Conservation (phyloP, 2,797 vertebrate genomes). For the Sebastes cheni region DNA sequence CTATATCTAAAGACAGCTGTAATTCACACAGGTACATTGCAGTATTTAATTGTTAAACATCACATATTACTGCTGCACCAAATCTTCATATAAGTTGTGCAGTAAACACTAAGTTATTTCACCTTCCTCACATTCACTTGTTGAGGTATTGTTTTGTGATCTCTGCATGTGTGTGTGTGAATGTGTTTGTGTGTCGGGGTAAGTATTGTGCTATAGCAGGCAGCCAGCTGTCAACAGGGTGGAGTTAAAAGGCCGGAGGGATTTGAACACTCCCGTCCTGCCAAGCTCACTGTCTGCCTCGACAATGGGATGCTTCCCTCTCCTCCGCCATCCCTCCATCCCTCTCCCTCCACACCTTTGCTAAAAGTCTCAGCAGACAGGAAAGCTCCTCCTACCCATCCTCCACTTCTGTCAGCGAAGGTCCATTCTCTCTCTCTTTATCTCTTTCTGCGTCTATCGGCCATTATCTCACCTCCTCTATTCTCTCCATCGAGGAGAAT, state of each 20-base stretch:
- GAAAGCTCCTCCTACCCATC: constrained; percentile 58
- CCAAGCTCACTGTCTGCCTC: constrained; percentile 76
- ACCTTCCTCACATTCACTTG: constrained; percentile 25
- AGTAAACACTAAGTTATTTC: constrained; percentile 33
- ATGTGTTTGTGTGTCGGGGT: constrained; percentile 50
- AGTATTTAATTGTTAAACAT: not conserved
- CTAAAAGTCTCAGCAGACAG: constrained; percentile 68
- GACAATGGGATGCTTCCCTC: constrained; percentile 73
- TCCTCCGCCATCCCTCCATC: constrained; percentile 47
- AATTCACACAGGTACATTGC: not conserved
- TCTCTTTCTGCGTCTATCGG: constrained; percentile 58
- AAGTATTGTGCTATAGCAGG: constrained; percentile 67
- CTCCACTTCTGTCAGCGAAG: constrained; percentile 66
- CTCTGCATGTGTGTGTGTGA: constrained; percentile 44
- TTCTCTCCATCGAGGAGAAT: constrained; percentile 71
- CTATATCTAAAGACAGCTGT: not conserved
- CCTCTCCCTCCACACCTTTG: constrained; percentile 26
- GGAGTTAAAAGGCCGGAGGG: constrained; percentile 75
- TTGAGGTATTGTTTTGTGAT: constrained; percentile 33
- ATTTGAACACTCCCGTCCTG: constrained; percentile 73
- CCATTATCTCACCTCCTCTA: constrained; percentile 71
- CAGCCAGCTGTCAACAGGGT: constrained; percentile 78
- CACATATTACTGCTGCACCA: not conserved
- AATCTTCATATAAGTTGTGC: constrained; percentile 3
- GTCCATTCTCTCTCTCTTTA: constrained; percentile 70